Evolutionary conservation across 2,888 invertebrate genomes (phyloP).

Genomic region (Empis livida): DNA sequence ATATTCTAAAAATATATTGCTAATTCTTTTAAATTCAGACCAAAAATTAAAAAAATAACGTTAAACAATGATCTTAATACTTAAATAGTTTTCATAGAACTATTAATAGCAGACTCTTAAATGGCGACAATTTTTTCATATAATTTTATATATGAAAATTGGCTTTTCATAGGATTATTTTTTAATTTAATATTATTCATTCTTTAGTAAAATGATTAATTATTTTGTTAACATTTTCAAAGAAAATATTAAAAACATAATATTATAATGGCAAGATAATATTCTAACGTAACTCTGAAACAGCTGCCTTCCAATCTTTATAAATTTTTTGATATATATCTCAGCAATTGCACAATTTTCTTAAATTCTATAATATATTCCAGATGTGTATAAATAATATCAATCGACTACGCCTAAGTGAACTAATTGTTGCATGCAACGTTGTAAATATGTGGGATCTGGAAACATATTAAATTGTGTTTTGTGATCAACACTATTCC

Average conservation of each 20-base stretch:
- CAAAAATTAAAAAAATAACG: too few relatives aligned
- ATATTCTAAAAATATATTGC: too few relatives aligned
- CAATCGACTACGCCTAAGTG: slow-evolving; percentile 37
- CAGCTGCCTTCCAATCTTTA: too few relatives aligned
- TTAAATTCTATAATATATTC: background rate
- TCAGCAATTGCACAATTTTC: slow-evolving; percentile 3
- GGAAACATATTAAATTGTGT: slow-evolving; percentile 67
- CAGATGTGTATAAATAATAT: slow-evolving; percentile 2
- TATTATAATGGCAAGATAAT: too few relatives aligned
- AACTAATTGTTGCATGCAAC: slow-evolving; percentile 36
- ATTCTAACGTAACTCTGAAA: too few relatives aligned
- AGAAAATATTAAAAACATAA: too few relatives aligned
- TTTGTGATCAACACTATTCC: slow-evolving; percentile 84
- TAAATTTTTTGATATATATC: slow-evolving; percentile 4
- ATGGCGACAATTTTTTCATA: background rate
- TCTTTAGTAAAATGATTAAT: too few relatives aligned
- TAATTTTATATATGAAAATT: too few relatives aligned
- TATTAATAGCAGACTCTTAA: background rate
- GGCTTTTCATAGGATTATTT: too few relatives aligned
- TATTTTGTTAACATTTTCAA: background rate
- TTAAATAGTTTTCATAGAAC: background rate
- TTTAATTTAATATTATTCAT: too few relatives aligned
- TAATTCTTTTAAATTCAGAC: too few relatives aligned
- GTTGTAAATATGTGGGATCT: slow-evolving; percentile 60
- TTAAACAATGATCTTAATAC: background rate